These are phyloP conservation scores for Drosophila nr. perissopoda DNA, from an alignment of 2,888 invertebrate genomes.

Conservation along the genomic window DNA sequence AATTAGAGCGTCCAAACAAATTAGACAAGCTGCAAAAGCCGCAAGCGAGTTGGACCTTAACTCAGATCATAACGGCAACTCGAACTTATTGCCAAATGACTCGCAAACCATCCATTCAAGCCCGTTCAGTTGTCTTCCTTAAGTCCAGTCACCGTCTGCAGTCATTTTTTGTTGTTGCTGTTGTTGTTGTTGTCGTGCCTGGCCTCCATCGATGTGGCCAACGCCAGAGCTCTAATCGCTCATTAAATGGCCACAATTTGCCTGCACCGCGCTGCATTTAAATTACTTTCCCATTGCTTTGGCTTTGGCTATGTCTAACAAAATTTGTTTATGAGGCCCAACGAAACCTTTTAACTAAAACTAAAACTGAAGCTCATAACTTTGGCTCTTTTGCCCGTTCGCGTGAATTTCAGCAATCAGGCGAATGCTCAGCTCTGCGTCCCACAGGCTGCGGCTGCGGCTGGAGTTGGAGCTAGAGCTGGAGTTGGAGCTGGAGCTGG, in stretches of 20 bases:
- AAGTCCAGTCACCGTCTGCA: not conserved
- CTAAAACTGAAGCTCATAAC: conserved; percentile 77
- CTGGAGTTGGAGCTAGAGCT: not conserved
- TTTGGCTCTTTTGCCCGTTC: conserved; percentile 45
- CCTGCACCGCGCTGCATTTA: conserved; percentile 73
- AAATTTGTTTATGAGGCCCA: conserved; percentile 76
- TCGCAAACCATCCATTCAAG: conserved; percentile 24
- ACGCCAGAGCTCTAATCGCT: conserved; percentile 69
- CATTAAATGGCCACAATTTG: conserved; percentile 76
- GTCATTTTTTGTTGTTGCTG: conserved; percentile 13
- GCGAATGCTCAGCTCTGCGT: conserved; percentile 41
- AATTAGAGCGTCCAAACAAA: conserved; percentile 36
- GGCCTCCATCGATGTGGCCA: conserved; percentile 60
- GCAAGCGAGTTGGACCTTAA: conserved; percentile 47
- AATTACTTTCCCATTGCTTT: conserved; percentile 75
- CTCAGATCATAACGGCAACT: conserved; percentile 66
- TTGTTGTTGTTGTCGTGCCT: conserved; percentile 64
- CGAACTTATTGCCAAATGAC: conserved; percentile 54
- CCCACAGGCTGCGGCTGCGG: conserved; percentile 41
- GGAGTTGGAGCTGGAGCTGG: not conserved
- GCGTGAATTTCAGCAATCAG: conserved; percentile 77
- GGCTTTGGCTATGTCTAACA: conserved; percentile 41
- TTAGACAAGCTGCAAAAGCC: conserved; percentile 46
- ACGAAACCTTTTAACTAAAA: conserved; percentile 75
- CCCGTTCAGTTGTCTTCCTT: not conserved